Evolutionary conservation across 2,113 vertebrate genomes (phyloP).

Genomic region (Delphinapterus leucas): DNA sequence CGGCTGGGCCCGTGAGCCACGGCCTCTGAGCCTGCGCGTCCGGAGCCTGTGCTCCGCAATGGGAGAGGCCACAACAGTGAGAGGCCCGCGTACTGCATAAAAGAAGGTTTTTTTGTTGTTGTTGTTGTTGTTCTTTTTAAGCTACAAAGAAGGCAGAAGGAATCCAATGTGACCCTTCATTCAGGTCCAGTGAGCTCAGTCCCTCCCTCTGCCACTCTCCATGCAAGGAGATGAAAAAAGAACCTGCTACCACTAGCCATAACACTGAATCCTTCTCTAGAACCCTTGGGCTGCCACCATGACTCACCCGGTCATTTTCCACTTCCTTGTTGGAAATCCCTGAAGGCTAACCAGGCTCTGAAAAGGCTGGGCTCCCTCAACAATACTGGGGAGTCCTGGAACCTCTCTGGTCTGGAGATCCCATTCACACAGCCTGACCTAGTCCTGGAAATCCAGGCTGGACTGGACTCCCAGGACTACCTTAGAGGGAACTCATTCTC

Average conservation of each 20-base stretch:
- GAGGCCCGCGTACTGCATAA: too few species aligned
- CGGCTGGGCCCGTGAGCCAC: too few species aligned
- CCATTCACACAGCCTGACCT: neutral
- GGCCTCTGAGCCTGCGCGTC: too few species aligned
- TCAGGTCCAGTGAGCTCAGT: neutral
- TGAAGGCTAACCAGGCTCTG: neutral
- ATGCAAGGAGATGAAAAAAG: neutral
- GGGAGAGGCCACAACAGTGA: too few species aligned
- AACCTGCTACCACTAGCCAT: neutral
- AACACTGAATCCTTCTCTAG: neutral
- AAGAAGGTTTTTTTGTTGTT: too few species aligned
- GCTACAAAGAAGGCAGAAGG: neutral
- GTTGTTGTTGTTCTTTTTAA: neutral
- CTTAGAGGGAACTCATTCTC: neutral
- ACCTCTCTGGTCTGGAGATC: neutral
- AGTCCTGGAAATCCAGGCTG: neutral
- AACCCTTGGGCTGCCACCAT: neutral
- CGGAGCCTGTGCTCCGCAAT: too few species aligned
- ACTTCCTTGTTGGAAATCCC: neutral
- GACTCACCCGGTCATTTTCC: neutral
- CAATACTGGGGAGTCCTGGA: neutral
- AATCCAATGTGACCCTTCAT: neutral
- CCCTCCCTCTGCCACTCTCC: neutral
- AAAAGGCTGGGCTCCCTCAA: neutral
- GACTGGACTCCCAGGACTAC: neutral